Conservation (phyloP, 2,113 vertebrate genomes). For the Craseonycteris thonglongyai region DNA sequence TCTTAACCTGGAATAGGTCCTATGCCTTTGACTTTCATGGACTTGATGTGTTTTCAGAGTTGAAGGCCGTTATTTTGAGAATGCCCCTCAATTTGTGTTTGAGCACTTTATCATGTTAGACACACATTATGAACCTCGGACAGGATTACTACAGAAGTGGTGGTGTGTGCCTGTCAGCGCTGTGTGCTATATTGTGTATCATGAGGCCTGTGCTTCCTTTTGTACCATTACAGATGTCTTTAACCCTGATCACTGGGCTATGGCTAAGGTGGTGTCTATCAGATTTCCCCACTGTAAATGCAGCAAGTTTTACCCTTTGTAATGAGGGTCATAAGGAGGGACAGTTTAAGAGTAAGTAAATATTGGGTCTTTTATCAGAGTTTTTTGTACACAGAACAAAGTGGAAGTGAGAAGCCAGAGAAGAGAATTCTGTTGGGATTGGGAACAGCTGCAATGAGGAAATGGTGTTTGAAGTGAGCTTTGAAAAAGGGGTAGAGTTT, state of each 20-base stretch:
- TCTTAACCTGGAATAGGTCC: neutral
- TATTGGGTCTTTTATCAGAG: neutral
- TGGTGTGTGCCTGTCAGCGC: neutral
- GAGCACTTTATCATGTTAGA: neutral
- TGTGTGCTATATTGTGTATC: rapidly evolving
- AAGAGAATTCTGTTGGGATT: neutral
- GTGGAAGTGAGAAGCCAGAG: neutral
- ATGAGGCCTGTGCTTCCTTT: neutral
- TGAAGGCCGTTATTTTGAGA: neutral
- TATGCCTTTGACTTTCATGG: neutral
- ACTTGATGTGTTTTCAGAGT: neutral
- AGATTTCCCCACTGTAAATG: neutral
- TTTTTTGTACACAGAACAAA: neutral
- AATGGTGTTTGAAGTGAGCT: neutral
- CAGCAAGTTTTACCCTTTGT: neutral
- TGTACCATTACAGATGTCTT: neutral
- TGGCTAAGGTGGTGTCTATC: neutral
- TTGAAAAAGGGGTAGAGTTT: neutral
- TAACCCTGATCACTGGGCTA: neutral
- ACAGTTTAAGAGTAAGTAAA: neutral
- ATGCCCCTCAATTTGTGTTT: neutral
- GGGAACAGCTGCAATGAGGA: neutral
- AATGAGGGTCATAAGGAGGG: neutral
- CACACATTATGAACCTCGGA: neutral
- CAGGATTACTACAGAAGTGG: neutral